These are phyloP conservation scores for Calephelis nemesis DNA, from an alignment of 1,140 invertebrate species.

Conservation along the genomic window DNA sequence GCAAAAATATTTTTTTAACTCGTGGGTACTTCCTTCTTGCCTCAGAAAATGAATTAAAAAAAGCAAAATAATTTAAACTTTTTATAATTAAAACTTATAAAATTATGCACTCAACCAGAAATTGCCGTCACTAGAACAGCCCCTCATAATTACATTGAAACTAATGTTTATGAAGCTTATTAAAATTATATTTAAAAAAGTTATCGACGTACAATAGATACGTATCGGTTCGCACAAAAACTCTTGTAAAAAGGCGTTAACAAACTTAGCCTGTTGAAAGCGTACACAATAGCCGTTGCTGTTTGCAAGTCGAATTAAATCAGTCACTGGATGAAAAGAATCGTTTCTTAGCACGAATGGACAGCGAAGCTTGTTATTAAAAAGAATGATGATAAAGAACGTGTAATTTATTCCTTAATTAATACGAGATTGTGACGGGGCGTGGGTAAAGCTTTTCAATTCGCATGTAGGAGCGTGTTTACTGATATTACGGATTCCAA, in stretches of 20 bases:
- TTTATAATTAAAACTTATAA: too few relatives aligned
- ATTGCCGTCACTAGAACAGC: not conserved
- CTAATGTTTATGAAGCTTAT: not conserved
- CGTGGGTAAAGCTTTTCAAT: slow-evolving; percentile 70
- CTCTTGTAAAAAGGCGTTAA: slow-evolving; percentile 12
- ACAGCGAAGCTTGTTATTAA: slow-evolving; percentile 74
- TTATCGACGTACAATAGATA: slow-evolving; percentile 6
- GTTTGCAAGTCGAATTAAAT: slow-evolving; percentile 70
- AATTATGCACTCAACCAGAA: too few relatives aligned
- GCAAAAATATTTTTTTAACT: too few relatives aligned
- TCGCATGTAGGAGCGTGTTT: slow-evolving; percentile 60
- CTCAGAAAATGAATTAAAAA: too few relatives aligned
- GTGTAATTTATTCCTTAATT: slow-evolving; percentile 72
- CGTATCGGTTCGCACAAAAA: slow-evolving; percentile 11
- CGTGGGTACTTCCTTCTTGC: too few relatives aligned
- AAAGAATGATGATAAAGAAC: slow-evolving; percentile 70
- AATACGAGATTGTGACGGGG: slow-evolving; percentile 64
- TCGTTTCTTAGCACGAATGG: slow-evolving; percentile 72
- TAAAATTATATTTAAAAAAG: slow-evolving; percentile 9
- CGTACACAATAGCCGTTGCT: slow-evolving; percentile 26
- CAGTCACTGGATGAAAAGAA: slow-evolving; percentile 70
- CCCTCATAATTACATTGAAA: slow-evolving; percentile 7
- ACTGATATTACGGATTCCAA: slow-evolving; percentile 47
- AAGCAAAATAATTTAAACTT: too few relatives aligned
- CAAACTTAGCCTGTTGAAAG: slow-evolving; percentile 12